These are phyloP conservation scores for Phymastichus coffea DNA, from an alignment of 1,140 invertebrate species.

Conservation along the genomic window DNA sequence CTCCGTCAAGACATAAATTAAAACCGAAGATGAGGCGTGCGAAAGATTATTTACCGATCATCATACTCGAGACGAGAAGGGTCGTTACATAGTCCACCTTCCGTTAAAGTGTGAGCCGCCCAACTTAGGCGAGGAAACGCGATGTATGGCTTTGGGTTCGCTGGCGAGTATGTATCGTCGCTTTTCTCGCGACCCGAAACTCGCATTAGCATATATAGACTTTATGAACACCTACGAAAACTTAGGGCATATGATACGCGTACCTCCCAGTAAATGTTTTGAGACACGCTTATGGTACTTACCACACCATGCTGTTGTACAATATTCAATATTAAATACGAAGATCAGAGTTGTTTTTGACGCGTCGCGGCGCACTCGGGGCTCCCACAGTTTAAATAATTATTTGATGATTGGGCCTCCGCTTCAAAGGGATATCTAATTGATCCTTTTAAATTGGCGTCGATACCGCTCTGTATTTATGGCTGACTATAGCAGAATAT, in stretches of 20 bases:
- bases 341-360: conserved; percentile 10
- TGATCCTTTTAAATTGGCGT: no score
- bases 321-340: background rate
- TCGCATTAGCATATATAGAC: background rate
- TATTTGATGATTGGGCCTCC: no score
- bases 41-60: conserved; percentile 21
- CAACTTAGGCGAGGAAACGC: no score
- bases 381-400: no score
- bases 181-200: background rate
- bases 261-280: background rate
- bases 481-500: no score
- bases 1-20: background rate
- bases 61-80: background rate
- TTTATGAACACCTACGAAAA: conserved; percentile 11
- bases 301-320: conserved; percentile 9
- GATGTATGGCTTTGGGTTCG: background rate
- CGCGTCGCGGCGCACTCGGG: no score
- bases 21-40: conserved; percentile 23
- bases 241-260: conserved; percentile 6
- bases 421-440: no score
- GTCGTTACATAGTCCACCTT: conserved; percentile 7
- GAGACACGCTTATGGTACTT: conserved; percentile 5
- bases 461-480: no score
- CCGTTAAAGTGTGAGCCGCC: background rate
- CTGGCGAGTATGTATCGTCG: background rate